Conservation (phyloP, 2,888 invertebrate genomes). For the Leptinotarsa juncta region DNA sequence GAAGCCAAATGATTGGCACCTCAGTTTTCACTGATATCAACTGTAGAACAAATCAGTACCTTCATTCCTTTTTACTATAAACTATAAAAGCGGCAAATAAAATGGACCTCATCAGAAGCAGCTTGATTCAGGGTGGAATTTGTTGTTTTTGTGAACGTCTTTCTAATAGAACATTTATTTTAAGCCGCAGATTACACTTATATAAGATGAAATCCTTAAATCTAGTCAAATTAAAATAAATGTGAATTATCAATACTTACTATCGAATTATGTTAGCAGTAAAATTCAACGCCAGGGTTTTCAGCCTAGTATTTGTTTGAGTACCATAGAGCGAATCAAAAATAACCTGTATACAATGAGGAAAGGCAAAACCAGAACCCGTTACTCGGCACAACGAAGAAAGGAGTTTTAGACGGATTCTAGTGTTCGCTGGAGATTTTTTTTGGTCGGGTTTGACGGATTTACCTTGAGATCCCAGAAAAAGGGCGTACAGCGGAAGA, state of each 20-base stretch:
- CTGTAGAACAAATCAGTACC: too few species aligned
- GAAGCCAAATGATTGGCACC: too few species aligned
- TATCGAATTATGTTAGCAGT: conserved; percentile 83
- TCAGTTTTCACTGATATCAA: too few species aligned
- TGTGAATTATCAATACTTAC: conserved; percentile 68
- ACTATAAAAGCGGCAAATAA: too few species aligned
- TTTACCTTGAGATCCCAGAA: conserved; percentile 77
- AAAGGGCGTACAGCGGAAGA: conserved; percentile 82
- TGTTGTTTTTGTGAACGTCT: too few species aligned
- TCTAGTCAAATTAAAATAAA: too few species aligned
- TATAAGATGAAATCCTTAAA: too few species aligned
- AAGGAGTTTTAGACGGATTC: conserved; percentile 86
- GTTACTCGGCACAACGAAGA: conserved; percentile 83
- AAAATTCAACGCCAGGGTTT: conserved; percentile 84
- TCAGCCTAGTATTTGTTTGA: conserved; percentile 85
- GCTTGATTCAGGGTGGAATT: too few species aligned
- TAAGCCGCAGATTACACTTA: too few species aligned
- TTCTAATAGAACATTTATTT: too few species aligned
- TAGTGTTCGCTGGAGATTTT: conserved; percentile 82
- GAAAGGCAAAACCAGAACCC: conserved; percentile 78
- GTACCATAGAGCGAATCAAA: conserved; percentile 89
- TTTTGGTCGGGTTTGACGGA: conserved; percentile 74
- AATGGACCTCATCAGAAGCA: too few species aligned
- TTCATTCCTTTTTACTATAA: too few species aligned
- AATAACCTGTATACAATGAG: conserved; percentile 86